A percentile compares a stretch with the other conserved stretches of the same genome.
phyloP scores from a whole-genome alignment of 2,888 invertebrate species.

The Drosophila meridionalis region DNA sequence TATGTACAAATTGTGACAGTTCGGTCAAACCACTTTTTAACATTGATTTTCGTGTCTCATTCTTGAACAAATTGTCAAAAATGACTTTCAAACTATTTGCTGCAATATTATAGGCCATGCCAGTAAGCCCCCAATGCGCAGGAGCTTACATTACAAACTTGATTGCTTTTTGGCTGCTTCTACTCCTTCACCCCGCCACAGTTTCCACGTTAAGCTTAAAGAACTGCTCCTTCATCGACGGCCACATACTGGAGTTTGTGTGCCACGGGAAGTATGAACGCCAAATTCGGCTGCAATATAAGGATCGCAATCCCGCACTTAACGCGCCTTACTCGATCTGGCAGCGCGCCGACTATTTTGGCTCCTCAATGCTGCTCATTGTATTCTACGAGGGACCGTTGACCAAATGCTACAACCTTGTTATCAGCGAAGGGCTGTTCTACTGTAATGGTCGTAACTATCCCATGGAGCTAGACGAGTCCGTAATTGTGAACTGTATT shows the following conservation, averaged over 20 bases:
- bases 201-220: neutral
- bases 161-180: slow-evolving; percentile 49
- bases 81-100: slow-evolving; percentile 60
- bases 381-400: slow-evolving; percentile 63
- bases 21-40: slow-evolving; percentile 29
- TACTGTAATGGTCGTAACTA: slow-evolving; percentile 59
- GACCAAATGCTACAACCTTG: slow-evolving; percentile 51
- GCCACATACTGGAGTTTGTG: slow-evolving; percentile 60
- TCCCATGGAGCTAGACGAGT: slow-evolving; percentile 13
- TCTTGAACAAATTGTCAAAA: slow-evolving; percentile 58
- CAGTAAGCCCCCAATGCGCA: slow-evolving; percentile 59
- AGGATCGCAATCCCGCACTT: slow-evolving; percentile 55
- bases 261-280: slow-evolving; percentile 51
- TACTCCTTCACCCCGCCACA: slow-evolving; percentile 36
- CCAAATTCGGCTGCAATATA: slow-evolving; percentile 41
- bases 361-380: slow-evolving; percentile 47
- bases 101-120: slow-evolving; percentile 68
- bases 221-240: slow-evolving; percentile 61
- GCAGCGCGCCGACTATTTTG: slow-evolving; percentile 54
- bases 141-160: slow-evolving; percentile 58
- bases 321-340: slow-evolving; percentile 60
- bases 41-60: slow-evolving; percentile 46
- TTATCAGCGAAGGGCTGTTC: slow-evolving; percentile 37
- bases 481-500: slow-evolving; percentile 41
- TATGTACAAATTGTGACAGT: slow-evolving; percentile 14